These are phyloP conservation scores for Sarcophaga peregrina DNA, from an alignment of 1,140 invertebrate genomes.

Conservation along the genomic window DNA sequence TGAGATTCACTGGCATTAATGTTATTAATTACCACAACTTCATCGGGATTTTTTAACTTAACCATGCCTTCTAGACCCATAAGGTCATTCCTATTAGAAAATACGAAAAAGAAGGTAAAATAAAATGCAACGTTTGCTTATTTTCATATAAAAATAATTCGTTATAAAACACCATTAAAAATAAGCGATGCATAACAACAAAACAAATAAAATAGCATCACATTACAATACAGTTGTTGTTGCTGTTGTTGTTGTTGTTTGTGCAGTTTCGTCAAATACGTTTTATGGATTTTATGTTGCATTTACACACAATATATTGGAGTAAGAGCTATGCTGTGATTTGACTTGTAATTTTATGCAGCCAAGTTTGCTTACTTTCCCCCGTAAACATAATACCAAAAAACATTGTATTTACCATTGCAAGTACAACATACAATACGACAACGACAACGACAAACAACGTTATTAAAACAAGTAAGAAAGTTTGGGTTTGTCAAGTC, in stretches of 20 bases:
- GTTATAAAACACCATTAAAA: slow-evolving; percentile 1
- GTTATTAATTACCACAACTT: slow-evolving; percentile 66
- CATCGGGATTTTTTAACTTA: slow-evolving; percentile 70
- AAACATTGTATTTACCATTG: neutral
- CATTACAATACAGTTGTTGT: neutral
- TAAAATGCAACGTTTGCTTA: neutral
- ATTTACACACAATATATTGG: neutral
- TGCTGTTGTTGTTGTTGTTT: no score
- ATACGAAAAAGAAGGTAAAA: slow-evolving; percentile 26
- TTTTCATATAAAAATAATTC: neutral
- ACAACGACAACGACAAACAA: no score
- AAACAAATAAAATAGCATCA: slow-evolving; percentile 9
- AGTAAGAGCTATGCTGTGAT: neutral
- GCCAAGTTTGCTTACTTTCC: neutral
- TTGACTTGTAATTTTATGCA: neutral
- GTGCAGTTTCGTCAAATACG: neutral
- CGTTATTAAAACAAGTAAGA: no score
- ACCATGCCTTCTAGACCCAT: slow-evolving; percentile 70
- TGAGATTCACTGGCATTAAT: slow-evolving; percentile 59
- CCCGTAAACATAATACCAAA: neutral
- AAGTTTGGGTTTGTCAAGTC: no score
- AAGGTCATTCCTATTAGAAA: slow-evolving; percentile 67
- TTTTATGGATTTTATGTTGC: neutral
- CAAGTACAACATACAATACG: neutral
- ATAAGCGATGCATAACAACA: slow-evolving; percentile 12